A percentile compares a stretch with the other conserved stretches of the same genome.
phyloP scores from a whole-genome alignment of 2,888 invertebrate species.

The Eueremaeus valkanovi region DNA sequence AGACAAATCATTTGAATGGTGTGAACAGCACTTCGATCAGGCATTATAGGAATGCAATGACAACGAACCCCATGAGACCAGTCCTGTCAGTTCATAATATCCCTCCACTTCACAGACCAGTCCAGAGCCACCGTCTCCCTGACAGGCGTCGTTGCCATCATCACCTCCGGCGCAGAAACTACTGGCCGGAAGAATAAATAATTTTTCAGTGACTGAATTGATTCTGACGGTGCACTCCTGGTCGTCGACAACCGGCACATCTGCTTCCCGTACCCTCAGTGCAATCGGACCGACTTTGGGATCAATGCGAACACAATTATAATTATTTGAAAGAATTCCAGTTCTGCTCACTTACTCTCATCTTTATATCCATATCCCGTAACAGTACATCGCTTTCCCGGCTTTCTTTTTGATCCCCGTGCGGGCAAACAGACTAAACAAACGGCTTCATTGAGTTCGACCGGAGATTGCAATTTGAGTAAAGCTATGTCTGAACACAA shows the following conservation, averaged over 20 bases:
- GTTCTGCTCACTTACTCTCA: conserved; percentile 64
- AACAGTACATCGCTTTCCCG: conserved; percentile 80
- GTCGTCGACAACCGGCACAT: conserved; percentile 86
- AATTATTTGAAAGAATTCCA: not conserved
- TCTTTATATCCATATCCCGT: conserved; percentile 95
- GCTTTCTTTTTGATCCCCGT: conserved; percentile 72
- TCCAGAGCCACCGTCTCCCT: conserved; percentile 93
- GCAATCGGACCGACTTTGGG: conserved; percentile 80
- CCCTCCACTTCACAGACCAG: conserved; percentile 88
- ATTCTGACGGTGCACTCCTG: conserved; percentile 87
- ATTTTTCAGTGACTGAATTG: conserved; percentile 89
- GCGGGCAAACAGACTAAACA: conserved; percentile 74
- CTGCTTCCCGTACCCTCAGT: conserved; percentile 78
- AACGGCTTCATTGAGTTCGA: conserved; percentile 45
- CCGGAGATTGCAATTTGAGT: conserved; percentile 59
- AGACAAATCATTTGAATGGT: not conserved
- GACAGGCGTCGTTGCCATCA: conserved; percentile 86
- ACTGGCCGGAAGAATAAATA: conserved; percentile 81
- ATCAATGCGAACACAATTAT: not conserved
- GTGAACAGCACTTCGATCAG: not conserved
- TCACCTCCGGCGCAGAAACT: conserved; percentile 93
- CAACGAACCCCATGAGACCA: conserved; percentile 85
- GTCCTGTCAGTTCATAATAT: conserved; percentile 83
- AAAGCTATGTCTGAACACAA: conserved; percentile 66
- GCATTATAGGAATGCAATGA: not conserved